Conservation (phyloP, 2,113 vertebrate genomes). For the Raja brachyura region DNA sequence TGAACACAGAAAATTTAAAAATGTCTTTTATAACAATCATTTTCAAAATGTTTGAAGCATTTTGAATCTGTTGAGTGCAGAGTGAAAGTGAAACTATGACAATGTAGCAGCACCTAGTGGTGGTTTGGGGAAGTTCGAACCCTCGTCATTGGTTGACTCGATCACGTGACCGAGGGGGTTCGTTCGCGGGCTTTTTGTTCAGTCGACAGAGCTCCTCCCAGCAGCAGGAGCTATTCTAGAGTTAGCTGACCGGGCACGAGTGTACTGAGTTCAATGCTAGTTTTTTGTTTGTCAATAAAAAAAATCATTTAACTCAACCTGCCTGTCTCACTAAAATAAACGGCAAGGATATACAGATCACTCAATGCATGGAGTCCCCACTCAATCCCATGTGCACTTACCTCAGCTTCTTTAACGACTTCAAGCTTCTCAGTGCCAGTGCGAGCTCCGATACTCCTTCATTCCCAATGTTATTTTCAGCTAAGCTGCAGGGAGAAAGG, state of each 20-base stretch:
- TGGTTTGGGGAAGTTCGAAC: no score
- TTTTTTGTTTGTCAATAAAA: no score
- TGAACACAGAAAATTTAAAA: background rate
- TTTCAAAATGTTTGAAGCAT: background rate
- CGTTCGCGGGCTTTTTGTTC: no score
- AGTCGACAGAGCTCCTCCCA: no score
- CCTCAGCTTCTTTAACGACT: constrained; percentile 64
- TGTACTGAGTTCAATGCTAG: no score
- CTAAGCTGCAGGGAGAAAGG: constrained; percentile 62
- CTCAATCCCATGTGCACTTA: constrained; percentile 52
- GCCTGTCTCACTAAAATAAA: background rate
- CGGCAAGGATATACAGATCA: background rate
- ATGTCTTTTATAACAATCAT: no score
- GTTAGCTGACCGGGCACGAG: no score
- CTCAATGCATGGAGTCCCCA: background rate
- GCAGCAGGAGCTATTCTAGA: no score
- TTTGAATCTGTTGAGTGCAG: background rate
- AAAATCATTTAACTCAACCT: no score
- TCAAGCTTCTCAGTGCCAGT: constrained; percentile 50
- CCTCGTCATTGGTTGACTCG: no score
- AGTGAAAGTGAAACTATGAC: background rate
- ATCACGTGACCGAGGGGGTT: no score
- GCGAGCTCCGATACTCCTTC: constrained; percentile 52
- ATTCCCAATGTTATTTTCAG: constrained; percentile 62
- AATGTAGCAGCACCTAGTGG: no score